Percentiles rank a stretch among this genome's conserved stretches.
phyloP scores from a whole-genome alignment of 2,797 vertebrate genomes.

The Acanthiza pusilla region DNA sequence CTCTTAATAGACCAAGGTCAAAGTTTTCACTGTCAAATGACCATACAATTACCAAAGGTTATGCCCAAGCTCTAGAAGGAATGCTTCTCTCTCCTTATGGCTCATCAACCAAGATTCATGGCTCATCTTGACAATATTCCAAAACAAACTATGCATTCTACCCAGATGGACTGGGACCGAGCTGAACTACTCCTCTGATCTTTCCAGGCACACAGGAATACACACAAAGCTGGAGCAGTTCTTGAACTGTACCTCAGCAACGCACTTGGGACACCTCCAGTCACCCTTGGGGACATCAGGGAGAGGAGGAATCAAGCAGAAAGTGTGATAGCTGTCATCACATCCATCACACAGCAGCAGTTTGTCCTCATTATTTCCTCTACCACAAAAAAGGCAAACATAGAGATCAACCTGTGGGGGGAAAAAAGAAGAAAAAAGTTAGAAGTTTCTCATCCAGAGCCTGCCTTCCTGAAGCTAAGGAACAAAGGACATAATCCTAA shows the following conservation, averaged over 20 bases:
- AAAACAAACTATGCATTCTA: not conserved
- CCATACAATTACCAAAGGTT: not conserved
- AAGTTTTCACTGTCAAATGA: not conserved
- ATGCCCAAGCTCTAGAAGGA: not conserved
- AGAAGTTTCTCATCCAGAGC: not conserved
- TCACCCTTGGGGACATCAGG: conserved; percentile 97
- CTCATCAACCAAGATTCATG: not conserved
- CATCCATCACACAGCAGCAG: conserved; percentile 95
- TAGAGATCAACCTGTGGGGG: conserved; percentile 90
- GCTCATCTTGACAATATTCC: not conserved
- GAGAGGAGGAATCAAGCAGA: conserved; percentile 95
- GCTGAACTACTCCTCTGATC: not conserved
- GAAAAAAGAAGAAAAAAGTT: not conserved
- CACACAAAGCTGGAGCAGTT: not conserved
- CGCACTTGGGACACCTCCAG: conserved; percentile 97
- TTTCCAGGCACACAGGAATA: not conserved
- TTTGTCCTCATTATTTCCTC: conserved; percentile 94
- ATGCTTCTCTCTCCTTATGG: not conserved
- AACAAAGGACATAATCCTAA: not conserved
- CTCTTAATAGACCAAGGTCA: not conserved
- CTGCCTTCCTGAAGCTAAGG: not conserved
- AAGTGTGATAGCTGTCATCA: conserved; percentile 98
- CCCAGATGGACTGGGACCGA: fast-evolving
- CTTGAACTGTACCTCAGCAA: conserved; percentile 86
- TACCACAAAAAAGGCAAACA: conserved; percentile 95